Base-by-base conservation (phyloP, 2,113 vertebrate species). In the Alethe diademata region DNA sequence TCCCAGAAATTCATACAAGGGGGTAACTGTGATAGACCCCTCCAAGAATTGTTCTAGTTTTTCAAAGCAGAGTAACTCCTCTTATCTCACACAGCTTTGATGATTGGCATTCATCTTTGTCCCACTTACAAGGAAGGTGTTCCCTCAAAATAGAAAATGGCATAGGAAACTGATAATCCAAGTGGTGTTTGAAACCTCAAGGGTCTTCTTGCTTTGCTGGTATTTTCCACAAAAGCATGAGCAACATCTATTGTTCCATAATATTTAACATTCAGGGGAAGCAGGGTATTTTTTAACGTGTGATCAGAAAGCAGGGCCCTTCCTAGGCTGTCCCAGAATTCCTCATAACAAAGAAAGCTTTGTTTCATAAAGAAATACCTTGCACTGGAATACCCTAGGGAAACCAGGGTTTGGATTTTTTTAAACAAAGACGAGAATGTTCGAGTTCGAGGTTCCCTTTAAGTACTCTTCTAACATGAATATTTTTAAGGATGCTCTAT, bases 201-300 rank as follows among this genome's bases (percentile, higher is more conserved):
- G 82, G 72, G 58, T 11, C 56, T 79, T 92, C 54, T 25, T 45
- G 51, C 74, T 88, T 90, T 80, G 43, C 85, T 70, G 47, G 18
- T 51, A 18, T 95, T 80, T 95, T 91, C 64, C 90, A 80, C 56
- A 83, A 92, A 91, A 82, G 56, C 66, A 84, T n/a, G 13, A 79
- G 62, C 51, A 90, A 80, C 43, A 43, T 74, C 70, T 88, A 56
- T 66, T 83, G 56, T 92, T 75, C 91, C 47, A 47, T 40, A 86
- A 73, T 79, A 97, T 90, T 95, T 94, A 95, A 83, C 60, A 64
- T 97, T 82, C 81, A 89, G 74, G 82, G 74, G 67, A 78, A 95
- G 66, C 58, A 9, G 61, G 50, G 69, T 94, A 31, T 90, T 73
- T 81, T 93, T 79, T 13, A 53, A 76, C 73, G 67, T 43, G 24